These are phyloP conservation scores for Hippoglossus stenolepis DNA, from an alignment of 2,113 vertebrate genomes.

Conservation along the genomic window DNA sequence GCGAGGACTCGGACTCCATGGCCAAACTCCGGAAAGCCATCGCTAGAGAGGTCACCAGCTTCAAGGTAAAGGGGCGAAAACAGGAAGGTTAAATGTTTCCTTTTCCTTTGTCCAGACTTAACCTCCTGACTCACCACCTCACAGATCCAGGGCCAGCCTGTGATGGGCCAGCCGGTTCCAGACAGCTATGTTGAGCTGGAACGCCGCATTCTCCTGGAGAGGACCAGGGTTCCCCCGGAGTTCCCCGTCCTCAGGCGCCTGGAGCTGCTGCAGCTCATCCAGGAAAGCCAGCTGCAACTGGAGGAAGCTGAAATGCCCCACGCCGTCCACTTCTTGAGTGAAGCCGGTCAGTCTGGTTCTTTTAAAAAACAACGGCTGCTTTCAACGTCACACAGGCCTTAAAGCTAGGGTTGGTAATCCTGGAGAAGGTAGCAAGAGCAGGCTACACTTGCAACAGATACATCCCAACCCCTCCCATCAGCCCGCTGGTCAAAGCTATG, in stretches of 20 bases:
- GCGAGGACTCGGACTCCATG: constrained; percentile 89
- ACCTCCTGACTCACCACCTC: too few species aligned
- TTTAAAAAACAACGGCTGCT: too few species aligned
- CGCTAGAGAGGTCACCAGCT: constrained; percentile 86
- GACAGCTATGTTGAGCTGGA: constrained; percentile 96
- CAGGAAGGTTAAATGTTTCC: not conserved
- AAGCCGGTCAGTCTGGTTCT: constrained; percentile 87
- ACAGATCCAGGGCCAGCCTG: constrained; percentile 93
- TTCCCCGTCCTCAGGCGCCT: constrained; percentile 92
- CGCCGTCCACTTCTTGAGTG: constrained; percentile 93
- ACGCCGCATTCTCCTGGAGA: constrained; percentile 88
- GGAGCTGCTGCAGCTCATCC: constrained; percentile 87
- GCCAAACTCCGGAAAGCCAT: constrained; percentile 90
- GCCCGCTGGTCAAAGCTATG: too few species aligned
- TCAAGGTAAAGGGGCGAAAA: constrained; percentile 84
- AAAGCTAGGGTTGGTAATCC: too few species aligned
- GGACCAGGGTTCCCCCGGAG: constrained; percentile 83
- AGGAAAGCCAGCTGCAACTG: constrained; percentile 90
- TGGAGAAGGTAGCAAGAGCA: too few species aligned
- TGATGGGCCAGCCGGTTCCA: constrained; percentile 96
- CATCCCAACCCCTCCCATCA: too few species aligned
- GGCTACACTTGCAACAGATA: too few species aligned
- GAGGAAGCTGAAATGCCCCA: constrained; percentile 95
- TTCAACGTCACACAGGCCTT: too few species aligned
- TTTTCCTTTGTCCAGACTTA: not conserved